Evolutionary conservation across 2,113 vertebrate species (phyloP).

Genomic region (Aphyosemion australe): DNA sequence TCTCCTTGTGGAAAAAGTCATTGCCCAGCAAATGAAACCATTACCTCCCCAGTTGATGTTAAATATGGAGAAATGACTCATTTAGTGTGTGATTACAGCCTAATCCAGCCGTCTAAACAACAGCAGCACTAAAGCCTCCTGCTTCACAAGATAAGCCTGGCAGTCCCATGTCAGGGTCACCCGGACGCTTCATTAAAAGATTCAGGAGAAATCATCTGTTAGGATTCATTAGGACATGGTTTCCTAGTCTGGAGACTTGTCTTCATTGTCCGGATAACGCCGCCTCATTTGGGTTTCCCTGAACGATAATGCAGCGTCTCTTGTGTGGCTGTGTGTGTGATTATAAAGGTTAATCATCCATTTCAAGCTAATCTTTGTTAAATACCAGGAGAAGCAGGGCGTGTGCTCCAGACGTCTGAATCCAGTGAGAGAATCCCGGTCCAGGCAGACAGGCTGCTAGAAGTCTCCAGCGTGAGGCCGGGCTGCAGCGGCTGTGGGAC

Average conservation of each 20-base stretch:
- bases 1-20: conserved; percentile 59
- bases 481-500: no score
- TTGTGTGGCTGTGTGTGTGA: conserved; percentile 55
- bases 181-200: conserved; percentile 68
- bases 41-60: conserved; percentile 70
- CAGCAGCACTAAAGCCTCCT: conserved; percentile 49
- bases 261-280: conserved; percentile 80
- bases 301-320: conserved; percentile 65
- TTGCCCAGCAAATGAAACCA: conserved; percentile 75
- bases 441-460: no score
- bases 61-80: conserved; percentile 76
- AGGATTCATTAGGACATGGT: conserved; percentile 68
- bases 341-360: conserved; percentile 82
- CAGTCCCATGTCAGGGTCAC: conserved; percentile 49
- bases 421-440: conserved; percentile 59
- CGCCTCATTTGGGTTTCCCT: conserved; percentile 74
- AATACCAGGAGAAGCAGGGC: conserved; percentile 71
- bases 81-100: conserved; percentile 76
- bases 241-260: conserved; percentile 65
- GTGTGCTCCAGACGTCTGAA: conserved; percentile 55
- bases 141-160: conserved; percentile 52
- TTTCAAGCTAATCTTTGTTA: conserved; percentile 82
- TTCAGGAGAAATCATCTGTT: conserved; percentile 54
- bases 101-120: conserved; percentile 74
- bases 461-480: no score